Evolutionary conservation across 53 echinoderm and acorn worm species (phyloP).

Genomic region (Holothuria leucospilota): DNA sequence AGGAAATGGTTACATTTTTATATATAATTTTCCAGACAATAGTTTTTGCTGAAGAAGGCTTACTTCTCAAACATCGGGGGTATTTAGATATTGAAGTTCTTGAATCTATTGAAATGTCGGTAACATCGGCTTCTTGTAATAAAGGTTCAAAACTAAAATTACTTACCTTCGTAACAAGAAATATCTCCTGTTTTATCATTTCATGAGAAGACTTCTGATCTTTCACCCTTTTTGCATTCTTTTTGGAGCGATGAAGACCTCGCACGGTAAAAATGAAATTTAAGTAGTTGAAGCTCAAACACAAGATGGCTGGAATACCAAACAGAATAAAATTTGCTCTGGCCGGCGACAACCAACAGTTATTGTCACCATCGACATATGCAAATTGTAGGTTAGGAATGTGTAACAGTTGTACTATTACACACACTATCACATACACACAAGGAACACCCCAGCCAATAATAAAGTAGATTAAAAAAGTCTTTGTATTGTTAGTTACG

Average conservation of each 20-base stretch:
- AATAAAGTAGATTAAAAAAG: not conserved
- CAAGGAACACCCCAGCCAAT: conserved; percentile 22
- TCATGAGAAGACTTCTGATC: too few species aligned
- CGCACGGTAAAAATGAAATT: not conserved
- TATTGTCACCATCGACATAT: not conserved
- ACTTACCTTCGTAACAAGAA: too few species aligned
- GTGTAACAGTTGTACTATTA: not conserved
- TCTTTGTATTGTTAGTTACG: not conserved
- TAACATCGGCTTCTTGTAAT: too few species aligned
- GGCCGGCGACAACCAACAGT: not conserved
- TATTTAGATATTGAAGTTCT: too few species aligned
- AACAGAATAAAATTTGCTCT: not conserved
- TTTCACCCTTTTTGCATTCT: not conserved
- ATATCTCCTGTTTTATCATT: too few species aligned
- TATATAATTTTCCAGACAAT: too few species aligned
- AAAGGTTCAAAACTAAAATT: too few species aligned
- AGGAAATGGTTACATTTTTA: too few species aligned
- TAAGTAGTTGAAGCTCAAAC: not conserved
- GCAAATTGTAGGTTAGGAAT: not conserved
- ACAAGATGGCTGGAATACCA: not conserved
- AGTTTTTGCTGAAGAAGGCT: too few species aligned
- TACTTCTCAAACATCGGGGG: too few species aligned
- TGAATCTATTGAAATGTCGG: too few species aligned
- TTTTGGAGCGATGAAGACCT: not conserved
- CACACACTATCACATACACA: not conserved